Percentiles rank a stretch among this genome's conserved stretches.
phyloP scores from a whole-genome alignment of 2,797 vertebrate genomes.

The Helostoma temminkii region DNA sequence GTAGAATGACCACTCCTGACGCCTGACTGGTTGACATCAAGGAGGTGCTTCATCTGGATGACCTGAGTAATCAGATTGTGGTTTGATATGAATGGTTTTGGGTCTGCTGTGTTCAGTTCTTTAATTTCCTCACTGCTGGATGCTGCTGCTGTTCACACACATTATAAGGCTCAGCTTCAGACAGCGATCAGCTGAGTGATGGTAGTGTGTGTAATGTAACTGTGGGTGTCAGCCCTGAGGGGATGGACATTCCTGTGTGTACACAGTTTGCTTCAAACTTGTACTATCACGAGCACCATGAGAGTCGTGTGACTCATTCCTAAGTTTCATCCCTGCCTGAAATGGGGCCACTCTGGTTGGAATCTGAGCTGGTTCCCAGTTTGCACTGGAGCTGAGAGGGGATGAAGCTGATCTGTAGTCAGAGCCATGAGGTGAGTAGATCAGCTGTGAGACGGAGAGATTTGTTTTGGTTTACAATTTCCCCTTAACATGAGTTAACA shows the following conservation, averaged over 20 bases:
- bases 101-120: neutral
- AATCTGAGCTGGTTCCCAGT: slow-evolving; percentile 14
- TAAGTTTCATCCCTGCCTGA: slow-evolving; percentile 10
- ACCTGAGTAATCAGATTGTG: no score
- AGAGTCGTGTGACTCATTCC: slow-evolving; percentile 56
- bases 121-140: neutral
- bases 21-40: no score
- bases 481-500: no score
- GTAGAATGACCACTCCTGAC: no score
- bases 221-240: neutral
- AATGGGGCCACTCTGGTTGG: neutral
- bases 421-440: slow-evolving; percentile 43
- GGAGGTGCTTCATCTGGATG: no score
- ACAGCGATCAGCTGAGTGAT: slow-evolving; percentile 21
- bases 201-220: slow-evolving; percentile 9
- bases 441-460: neutral
- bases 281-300: slow-evolving; percentile 49
- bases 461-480: no score
- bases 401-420: slow-evolving; percentile 50
- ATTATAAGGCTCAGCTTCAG: neutral
- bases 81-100: neutral
- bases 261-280: slow-evolving; percentile 3
- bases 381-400: slow-evolving; percentile 9
- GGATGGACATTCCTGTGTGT: slow-evolving; percentile 47
- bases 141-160: neutral